phyloP scores from a whole-genome alignment of 2,113 vertebrate genomes.

The Fulica atra region DNA sequence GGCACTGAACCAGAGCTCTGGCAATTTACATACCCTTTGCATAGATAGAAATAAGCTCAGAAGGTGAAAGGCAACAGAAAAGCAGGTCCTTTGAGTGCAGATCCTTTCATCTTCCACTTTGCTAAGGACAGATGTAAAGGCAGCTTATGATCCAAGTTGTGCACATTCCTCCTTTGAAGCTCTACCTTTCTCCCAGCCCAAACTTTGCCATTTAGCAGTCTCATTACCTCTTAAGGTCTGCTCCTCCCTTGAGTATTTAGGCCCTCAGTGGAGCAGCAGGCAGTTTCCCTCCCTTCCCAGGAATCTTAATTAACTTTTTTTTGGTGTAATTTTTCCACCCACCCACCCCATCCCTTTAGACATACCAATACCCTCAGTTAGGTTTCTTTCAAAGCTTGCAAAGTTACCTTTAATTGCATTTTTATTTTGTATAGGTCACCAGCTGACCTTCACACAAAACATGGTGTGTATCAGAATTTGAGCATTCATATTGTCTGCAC shows the following conservation, averaged over 20 bases:
- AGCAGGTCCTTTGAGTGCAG: conserved; percentile 33
- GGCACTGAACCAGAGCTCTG: background rate
- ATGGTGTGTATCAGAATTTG: background rate
- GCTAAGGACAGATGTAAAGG: conserved; percentile 37
- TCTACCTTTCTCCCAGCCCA: conserved; percentile 24
- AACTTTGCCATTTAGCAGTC: conserved; percentile 4
- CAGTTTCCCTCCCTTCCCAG: conserved; percentile 44
- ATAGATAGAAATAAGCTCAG: conserved; percentile 40
- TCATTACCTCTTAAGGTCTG: conserved; percentile 17
- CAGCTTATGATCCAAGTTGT: background rate
- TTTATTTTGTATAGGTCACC: background rate
- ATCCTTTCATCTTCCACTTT: conserved; percentile 49
- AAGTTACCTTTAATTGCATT: background rate
- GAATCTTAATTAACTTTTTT: conserved; percentile 48
- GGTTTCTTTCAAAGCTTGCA: background rate
- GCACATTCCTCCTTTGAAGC: conserved; percentile 59
- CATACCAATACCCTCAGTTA: background rate
- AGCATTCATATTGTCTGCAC: accelerated
- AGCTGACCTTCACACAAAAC: background rate
- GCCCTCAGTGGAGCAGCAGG: background rate
- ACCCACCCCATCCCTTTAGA: background rate
- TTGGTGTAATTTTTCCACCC: background rate
- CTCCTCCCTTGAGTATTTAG: conserved; percentile 30
- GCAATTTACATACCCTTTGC: conserved; percentile 15
- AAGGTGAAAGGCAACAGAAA: conserved; percentile 53